Evolutionary conservation across 2,113 vertebrate genomes (phyloP).

Genomic region (Apistogramma diplotaenia): DNA sequence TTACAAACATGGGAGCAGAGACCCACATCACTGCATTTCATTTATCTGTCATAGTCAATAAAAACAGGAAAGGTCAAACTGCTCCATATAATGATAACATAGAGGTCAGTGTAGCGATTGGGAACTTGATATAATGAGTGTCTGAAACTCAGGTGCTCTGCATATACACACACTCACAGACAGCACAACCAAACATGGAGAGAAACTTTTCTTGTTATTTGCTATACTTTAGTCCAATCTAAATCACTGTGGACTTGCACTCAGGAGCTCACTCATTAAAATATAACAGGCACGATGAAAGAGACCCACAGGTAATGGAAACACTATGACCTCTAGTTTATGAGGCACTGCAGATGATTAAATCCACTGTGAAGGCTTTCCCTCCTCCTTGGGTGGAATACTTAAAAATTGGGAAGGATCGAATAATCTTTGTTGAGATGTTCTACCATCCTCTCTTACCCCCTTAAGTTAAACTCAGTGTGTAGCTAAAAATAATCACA

Average conservation of each 20-base stretch:
- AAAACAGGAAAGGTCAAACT: background rate
- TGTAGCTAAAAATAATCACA: constrained; percentile 6
- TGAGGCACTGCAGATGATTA: background rate
- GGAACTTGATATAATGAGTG: background rate
- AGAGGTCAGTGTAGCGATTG: background rate
- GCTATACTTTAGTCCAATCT: background rate
- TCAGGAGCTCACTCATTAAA: constrained; percentile 23
- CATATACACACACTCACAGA: background rate
- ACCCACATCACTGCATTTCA: constrained; percentile 1
- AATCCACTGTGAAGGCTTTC: background rate
- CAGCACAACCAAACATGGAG: background rate
- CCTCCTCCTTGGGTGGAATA: background rate
- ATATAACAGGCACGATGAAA: background rate
- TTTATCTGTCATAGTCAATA: constrained; percentile 2
- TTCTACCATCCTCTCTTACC: background rate
- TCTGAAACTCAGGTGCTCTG: background rate
- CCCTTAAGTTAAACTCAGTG: background rate
- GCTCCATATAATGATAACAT: background rate
- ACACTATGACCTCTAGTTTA: constrained; percentile 14
- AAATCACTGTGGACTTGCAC: background rate
- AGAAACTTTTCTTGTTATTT: background rate
- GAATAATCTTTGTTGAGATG: background rate
- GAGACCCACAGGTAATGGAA: background rate
- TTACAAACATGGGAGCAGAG: background rate
- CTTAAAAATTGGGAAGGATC: background rate